Base-by-base conservation (phyloP, 2,888 invertebrate species). In the Spodoptera exigua region DNA sequence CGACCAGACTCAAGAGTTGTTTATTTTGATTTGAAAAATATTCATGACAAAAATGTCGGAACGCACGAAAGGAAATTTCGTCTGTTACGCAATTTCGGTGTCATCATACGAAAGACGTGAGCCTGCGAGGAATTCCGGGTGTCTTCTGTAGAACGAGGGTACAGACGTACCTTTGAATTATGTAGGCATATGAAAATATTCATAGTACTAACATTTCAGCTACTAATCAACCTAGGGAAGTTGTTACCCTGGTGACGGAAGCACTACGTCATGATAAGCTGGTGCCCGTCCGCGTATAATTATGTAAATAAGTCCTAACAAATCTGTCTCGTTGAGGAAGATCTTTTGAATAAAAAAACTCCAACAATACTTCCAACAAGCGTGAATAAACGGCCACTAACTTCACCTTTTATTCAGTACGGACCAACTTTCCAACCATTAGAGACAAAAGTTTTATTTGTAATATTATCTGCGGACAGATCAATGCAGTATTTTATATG, bases 21-120 rank as follows among this genome's bases (percentile, higher is more conserved):
- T 59, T 67, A 59, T 62, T 66, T 49, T 61, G 43, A 56, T 58
- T 54, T 32, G 0, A 59, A 65, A 66, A 66, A 54, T 54, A 57
- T 62, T 51, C 44, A 56, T 48, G 58, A 54, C 53, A 21, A 35
- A 36, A 53, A 66, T 18, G 39, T 17, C 3, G 41, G 40, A 45
- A 61, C 45, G 34, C 37, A 41, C 37, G 37, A 10, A 53, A 47
- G 40, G 18, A 55, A 58, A 55, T 53, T 52, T 62, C 9, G 21
- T 43, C 41, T 34, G 71, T 59, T 61, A 58, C 58, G 66, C 34
- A 61, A 70, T 66, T 55, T 39, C 43, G 39, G 17, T 41, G 41
- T 40, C 27, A 32, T 47, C 49, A 14, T 54, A 41, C 18, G 46
- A 40, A 57, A 55, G 51, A 43, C 41, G 43, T 39, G 37, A 34